Conservation (phyloP, 2,113 vertebrate genomes). For the Glareola pratincola region DNA sequence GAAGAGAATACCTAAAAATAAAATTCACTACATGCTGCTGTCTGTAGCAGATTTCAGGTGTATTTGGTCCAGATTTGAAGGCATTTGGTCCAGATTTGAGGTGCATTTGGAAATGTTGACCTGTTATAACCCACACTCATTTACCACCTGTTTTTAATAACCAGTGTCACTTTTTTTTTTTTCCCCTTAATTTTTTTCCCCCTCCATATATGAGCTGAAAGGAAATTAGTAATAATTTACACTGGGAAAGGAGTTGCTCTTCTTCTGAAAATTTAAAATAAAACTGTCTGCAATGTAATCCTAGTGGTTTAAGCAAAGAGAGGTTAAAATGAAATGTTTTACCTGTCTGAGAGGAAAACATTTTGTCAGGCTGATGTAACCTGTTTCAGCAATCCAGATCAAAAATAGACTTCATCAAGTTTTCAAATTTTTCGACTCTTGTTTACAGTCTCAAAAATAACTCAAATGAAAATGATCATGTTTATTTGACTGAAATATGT, state of each 20-base stretch:
- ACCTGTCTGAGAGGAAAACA: background rate
- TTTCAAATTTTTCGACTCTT: background rate
- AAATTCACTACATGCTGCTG: background rate
- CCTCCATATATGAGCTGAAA: background rate
- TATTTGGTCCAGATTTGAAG: no score
- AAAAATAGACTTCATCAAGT: background rate
- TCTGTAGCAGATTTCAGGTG: no score
- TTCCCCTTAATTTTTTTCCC: rapidly evolving
- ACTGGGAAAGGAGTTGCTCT: background rate
- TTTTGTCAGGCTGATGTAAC: background rate
- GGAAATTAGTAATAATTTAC: background rate
- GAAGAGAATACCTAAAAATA: slow-evolving; percentile 24
- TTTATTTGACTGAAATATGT: background rate
- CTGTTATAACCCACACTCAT: background rate
- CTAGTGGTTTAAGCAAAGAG: background rate
- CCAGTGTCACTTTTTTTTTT: background rate
- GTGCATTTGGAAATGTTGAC: background rate
- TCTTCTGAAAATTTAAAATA: background rate
- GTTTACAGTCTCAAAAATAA: background rate
- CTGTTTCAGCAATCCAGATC: background rate
- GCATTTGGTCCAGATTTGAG: no score
- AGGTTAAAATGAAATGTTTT: background rate
- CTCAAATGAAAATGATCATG: background rate
- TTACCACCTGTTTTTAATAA: background rate
- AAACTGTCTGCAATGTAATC: background rate